A percentile compares a stretch with the other conserved stretches of the same genome.
phyloP scores from a whole-genome alignment of 2,113 vertebrate genomes.

The Semnornis frantzii region DNA sequence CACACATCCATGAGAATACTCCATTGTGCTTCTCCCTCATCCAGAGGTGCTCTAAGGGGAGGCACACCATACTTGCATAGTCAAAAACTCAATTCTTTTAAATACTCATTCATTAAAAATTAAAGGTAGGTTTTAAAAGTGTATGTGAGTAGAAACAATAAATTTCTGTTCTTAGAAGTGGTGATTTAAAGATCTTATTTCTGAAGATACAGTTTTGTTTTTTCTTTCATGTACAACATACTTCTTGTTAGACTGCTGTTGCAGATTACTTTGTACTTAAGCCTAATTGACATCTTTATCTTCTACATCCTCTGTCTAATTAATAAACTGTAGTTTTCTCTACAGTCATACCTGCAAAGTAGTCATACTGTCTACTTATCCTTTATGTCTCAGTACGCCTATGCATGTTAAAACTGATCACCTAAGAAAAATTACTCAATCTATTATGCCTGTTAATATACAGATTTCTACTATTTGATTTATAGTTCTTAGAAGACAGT shows the following conservation, averaged over 20 bases:
- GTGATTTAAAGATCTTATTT: neutral
- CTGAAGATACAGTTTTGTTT: neutral
- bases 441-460: neutral
- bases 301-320: neutral
- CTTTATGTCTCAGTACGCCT: neutral
- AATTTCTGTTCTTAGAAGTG: neutral
- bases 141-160: neutral
- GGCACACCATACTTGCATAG: neutral
- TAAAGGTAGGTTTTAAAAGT: neutral
- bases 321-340: neutral
- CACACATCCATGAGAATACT: rapidly evolving
- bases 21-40: neutral
- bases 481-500: neutral
- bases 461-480: neutral
- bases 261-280: neutral
- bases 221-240: neutral
- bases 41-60: neutral
- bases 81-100: neutral
- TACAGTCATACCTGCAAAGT: neutral
- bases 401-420: neutral
- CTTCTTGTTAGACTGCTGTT: neutral
- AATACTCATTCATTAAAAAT: neutral
- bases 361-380: neutral
- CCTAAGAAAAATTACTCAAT: neutral
- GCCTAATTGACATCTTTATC: neutral